Evolutionary conservation across 1,140 invertebrate species (phyloP).

Genomic region (Bombus cullumanus): DNA sequence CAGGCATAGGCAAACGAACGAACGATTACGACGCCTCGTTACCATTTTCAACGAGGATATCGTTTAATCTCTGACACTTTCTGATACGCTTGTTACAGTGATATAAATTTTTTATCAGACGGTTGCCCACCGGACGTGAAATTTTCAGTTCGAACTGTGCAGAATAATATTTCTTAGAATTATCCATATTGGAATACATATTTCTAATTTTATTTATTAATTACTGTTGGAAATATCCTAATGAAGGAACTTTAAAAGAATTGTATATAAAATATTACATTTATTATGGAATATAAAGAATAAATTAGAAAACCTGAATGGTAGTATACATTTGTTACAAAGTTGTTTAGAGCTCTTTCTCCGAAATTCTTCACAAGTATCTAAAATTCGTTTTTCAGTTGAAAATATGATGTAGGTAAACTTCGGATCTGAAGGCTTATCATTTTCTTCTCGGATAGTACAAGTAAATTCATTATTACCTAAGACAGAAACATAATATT

Average conservation of each 20-base stretch:
- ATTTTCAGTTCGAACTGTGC: background rate
- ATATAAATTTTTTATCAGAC: conserved; percentile 6
- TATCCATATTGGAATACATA: too few relatives aligned
- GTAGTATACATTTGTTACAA: too few relatives aligned
- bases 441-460: background rate
- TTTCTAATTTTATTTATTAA: too few relatives aligned
- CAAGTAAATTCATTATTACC: background rate
- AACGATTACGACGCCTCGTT: conserved; percentile 26
- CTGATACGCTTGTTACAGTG: background rate
- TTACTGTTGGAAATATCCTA: too few relatives aligned
- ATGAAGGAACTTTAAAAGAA: too few relatives aligned
- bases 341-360: background rate
- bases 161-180: background rate
- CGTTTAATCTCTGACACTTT: conserved; percentile 22
- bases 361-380: background rate
- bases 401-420: too few relatives aligned
- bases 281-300: too few relatives aligned
- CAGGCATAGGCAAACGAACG: background rate
- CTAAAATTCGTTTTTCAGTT: background rate
- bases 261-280: too few relatives aligned
- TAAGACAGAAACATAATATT: background rate
- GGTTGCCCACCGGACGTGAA: background rate
- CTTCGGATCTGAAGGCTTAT: too few relatives aligned
- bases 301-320: background rate
- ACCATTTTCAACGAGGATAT: conserved; percentile 31